These are phyloP conservation scores for Callyntrura guangdongensis DNA, from an alignment of 2,888 invertebrate species.

Conservation along the genomic window DNA sequence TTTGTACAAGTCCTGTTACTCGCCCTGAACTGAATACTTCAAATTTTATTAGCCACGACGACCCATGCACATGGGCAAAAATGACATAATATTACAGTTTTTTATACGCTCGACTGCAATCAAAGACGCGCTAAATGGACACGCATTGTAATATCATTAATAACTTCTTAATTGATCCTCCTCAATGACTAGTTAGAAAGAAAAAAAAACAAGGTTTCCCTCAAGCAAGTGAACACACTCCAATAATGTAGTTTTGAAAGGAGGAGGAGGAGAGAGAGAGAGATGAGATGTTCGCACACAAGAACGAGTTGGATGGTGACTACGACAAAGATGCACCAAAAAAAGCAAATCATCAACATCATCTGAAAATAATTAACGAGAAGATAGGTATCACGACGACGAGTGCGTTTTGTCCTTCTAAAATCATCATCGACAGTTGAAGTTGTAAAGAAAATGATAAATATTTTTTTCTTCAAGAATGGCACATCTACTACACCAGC, in stretches of 20 bases:
- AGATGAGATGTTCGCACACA: neutral
- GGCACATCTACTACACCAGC: slow-evolving; percentile 57
- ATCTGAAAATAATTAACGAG: slow-evolving; percentile 58
- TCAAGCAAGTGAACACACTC: neutral
- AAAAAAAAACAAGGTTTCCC: slow-evolving; percentile 32
- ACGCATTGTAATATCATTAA: slow-evolving; percentile 48
- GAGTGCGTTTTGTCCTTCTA: slow-evolving; percentile 33
- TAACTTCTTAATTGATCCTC: slow-evolving; percentile 62
- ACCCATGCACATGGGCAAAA: slow-evolving; percentile 20
- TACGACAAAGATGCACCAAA: neutral
- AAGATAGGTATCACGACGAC: slow-evolving; percentile 15
- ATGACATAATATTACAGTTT: slow-evolving; percentile 49
- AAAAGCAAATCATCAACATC: slow-evolving; percentile 34
- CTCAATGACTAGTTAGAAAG: slow-evolving; percentile 6
- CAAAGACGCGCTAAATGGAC: slow-evolving; percentile 42
- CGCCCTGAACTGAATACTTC: slow-evolving; percentile 38
- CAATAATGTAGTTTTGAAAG: slow-evolving; percentile 3
- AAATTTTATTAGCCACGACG: slow-evolving; percentile 35
- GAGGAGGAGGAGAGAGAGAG: no score
- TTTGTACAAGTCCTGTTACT: slow-evolving; percentile 42
- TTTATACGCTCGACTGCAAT: slow-evolving; percentile 28
- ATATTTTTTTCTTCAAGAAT: slow-evolving; percentile 22
- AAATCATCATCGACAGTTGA: slow-evolving; percentile 47
- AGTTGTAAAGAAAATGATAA: neutral
- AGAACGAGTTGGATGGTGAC: neutral